A percentile compares a stretch with the other conserved stretches of the same genome.
Evolutionary conservation across 2,888 invertebrate species (phyloP).

Genomic region (Morinoia aosen): DNA sequence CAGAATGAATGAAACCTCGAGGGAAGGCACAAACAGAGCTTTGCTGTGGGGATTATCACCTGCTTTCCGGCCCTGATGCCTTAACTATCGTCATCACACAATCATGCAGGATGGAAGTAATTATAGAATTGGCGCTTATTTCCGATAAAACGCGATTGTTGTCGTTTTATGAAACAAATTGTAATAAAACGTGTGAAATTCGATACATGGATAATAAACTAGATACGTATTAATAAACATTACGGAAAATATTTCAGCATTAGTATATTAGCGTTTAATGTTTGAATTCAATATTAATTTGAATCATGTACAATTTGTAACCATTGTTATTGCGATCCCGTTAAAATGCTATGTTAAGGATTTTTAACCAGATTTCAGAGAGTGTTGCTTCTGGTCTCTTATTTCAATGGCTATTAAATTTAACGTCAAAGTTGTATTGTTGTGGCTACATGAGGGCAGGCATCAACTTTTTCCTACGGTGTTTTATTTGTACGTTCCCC

Average conservation of each 20-base stretch:
- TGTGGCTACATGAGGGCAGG: not conserved
- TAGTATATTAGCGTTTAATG: not conserved
- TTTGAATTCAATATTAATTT: not conserved
- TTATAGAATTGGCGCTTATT: not conserved
- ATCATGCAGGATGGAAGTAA: too few relatives aligned
- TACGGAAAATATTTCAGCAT: not conserved
- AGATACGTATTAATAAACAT: not conserved
- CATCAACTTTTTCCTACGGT: not conserved
- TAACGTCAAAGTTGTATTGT: not conserved
- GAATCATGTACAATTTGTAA: not conserved
- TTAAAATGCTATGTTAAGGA: not conserved
- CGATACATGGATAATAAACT: not conserved
- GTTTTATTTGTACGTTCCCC: not conserved
- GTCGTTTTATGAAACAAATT: not conserved
- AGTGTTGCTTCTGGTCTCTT: not conserved
- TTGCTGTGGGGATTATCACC: not conserved
- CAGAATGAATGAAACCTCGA: not conserved
- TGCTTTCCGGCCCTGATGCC: not conserved
- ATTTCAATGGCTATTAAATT: not conserved
- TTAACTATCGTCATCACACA: not conserved
- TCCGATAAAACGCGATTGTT: not conserved
- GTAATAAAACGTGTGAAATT: not conserved
- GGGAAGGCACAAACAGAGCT: not conserved
- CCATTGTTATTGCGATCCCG: not conserved
- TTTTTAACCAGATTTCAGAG: not conserved